Base-by-base conservation (phyloP, 2,113 vertebrate species). In the Eublepharis macularius region DNA sequence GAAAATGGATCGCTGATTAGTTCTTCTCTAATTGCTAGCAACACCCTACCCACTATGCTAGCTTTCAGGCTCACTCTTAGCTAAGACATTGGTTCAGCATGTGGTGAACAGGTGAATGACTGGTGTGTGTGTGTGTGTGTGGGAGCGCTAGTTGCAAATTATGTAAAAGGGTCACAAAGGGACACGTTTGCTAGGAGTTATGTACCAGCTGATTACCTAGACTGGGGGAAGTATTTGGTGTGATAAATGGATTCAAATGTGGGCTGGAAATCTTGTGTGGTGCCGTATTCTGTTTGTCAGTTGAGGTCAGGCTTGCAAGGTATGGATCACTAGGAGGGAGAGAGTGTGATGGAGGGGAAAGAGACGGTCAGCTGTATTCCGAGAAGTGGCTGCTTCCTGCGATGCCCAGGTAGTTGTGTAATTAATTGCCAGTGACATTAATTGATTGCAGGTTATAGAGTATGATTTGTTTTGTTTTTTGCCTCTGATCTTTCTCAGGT, bases 191-290 rank as follows among this genome's bases (percentile, higher is more conserved):
- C 36, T 26, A 66, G 78, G 76, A 73, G 17, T 82, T 34, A 63
- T 70, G 32, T 43, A 16, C 11, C 47, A 41, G 14, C 16, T 60
- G 16, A 41, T 83, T 45, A 82, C 6, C 10, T 85, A 7, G 10
- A 12, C 78, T 69, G 54, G 45, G 68, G 47, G 76, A 32, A 47
- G 81, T 86, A 66, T 82, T 10, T 88, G 82, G 87, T 81, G 66
- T 54, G 49, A 19, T 32, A 83, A 79, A 65, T 49, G 24, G 74
- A 82, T 57, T 63, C 39, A 76, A 17, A 76, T 57, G 79, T 57
- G 36, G 41, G 45, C 54, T 84, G 65, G 73, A 66, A 79, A 79
- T 85, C 88, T 66, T 45, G 12, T 34, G 19, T 83, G 69, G 68
- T 63, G 72, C n/a, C 79, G 74, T 57, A 39, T 57, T 81, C 3